A percentile compares a stretch with the other conserved stretches of the same genome.
Evolutionary conservation across 2,888 invertebrate genomes (phyloP).

Genomic region (Strigamia transsilvanica): DNA sequence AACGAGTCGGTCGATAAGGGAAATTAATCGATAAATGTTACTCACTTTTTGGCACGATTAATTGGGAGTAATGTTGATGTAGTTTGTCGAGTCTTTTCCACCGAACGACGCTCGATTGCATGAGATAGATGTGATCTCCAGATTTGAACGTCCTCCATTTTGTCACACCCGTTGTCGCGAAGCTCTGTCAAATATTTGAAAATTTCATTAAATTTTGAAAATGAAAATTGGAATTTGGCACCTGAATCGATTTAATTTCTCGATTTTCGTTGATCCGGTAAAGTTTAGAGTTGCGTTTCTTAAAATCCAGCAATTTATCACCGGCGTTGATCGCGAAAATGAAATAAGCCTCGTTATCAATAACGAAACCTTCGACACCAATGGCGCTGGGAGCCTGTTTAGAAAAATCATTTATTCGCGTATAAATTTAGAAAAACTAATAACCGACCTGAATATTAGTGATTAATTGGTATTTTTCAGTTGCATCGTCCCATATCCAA

Average conservation of each 20-base stretch:
- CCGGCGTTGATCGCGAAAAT: slow-evolving; percentile 50
- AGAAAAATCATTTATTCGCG: too few species aligned
- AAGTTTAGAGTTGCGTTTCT: slow-evolving; percentile 16
- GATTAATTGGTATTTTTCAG: background rate
- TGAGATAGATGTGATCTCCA: slow-evolving; percentile 19
- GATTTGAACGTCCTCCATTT: slow-evolving; percentile 53
- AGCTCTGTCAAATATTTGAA: background rate
- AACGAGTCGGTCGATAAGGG: background rate
- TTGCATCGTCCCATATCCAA: slow-evolving; percentile 37
- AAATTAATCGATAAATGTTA: background rate
- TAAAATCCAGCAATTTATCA: slow-evolving; percentile 19
- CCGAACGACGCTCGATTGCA: slow-evolving; percentile 43
- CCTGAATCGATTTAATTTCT: slow-evolving; percentile 40
- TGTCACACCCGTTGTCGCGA: slow-evolving; percentile 52
- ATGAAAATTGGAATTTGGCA: too few species aligned
- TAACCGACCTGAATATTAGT: background rate
- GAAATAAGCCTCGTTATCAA: slow-evolving; percentile 50
- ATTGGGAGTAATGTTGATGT: background rate
- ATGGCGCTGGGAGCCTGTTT: slow-evolving; percentile 29
- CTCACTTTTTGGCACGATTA: slow-evolving; percentile 13
- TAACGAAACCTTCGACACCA: slow-evolving; percentile 52
- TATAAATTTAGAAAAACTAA: background rate
- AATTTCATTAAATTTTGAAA: background rate
- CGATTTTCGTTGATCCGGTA: slow-evolving; percentile 45
- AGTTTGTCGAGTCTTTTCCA: slow-evolving; percentile 10